Evolutionary conservation across 1,140 invertebrate species (phyloP).

Genomic region (Himalopsyche phryganea): DNA sequence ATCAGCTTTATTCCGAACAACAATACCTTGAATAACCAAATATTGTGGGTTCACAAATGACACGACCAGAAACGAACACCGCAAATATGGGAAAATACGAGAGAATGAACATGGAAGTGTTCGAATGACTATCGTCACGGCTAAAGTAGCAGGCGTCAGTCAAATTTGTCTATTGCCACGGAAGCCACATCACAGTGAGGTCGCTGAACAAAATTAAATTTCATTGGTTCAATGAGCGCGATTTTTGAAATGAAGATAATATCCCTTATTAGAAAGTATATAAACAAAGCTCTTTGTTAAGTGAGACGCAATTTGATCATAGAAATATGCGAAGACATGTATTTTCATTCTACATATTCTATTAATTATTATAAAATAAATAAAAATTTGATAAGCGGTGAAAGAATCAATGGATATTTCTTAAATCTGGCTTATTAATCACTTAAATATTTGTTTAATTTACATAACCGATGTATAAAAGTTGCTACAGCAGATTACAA

Average conservation of each 20-base stretch:
- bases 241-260: neutral
- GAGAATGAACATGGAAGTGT: conserved; percentile 23
- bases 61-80: conserved; percentile 17
- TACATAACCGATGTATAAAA: no score
- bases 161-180: conserved; percentile 22
- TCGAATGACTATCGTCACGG: conserved; percentile 16
- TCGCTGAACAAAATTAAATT: neutral
- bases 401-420: no score
- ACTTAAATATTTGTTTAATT: no score
- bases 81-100: conserved; percentile 24
- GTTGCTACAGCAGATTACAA: no score
- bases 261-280: no score
- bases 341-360: no score
- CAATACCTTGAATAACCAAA: conserved; percentile 26
- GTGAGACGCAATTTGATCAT: no score
- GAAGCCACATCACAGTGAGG: conserved; percentile 23
- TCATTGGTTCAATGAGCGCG: neutral
- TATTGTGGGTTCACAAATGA: conserved; percentile 20
- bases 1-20: conserved; percentile 14
- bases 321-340: no score
- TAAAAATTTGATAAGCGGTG: no score
- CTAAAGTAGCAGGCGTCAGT: conserved; percentile 21
- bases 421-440: no score
- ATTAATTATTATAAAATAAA: no score
- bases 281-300: no score